A percentile compares a stretch with the other conserved stretches of the same genome.
Evolutionary conservation across 2,113 vertebrate genomes (phyloP).

Genomic region (Rhadina sibilatrix): DNA sequence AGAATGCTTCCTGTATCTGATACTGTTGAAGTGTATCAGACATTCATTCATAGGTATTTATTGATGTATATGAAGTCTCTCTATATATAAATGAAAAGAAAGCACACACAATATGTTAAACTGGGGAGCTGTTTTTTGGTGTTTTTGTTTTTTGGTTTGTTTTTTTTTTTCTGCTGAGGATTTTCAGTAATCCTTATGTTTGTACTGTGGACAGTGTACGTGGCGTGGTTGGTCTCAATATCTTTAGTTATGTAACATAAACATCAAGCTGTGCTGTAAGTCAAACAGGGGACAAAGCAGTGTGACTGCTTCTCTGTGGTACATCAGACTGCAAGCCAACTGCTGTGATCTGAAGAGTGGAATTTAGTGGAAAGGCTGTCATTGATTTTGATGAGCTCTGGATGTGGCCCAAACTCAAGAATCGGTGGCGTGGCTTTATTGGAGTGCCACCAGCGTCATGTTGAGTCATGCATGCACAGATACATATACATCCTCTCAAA

Average conservation of each 20-base stretch:
- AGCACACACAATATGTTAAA: neutral
- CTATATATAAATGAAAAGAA: neutral
- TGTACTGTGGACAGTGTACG: neutral
- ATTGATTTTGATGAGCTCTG: slow-evolving; percentile 22
- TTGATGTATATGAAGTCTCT: neutral
- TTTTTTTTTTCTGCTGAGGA: neutral
- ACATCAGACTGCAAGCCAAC: neutral
- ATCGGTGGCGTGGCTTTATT: neutral
- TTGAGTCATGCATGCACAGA: neutral
- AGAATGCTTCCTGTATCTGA: neutral
- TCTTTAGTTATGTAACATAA: slow-evolving; percentile 41
- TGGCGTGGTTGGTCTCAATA: slow-evolving; percentile 1
- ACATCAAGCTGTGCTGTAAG: neutral
- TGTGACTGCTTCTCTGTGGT: neutral
- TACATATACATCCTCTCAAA: neutral
- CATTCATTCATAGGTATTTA: neutral
- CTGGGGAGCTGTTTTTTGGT: neutral
- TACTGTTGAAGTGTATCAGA: neutral
- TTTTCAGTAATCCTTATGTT: slow-evolving; percentile 53
- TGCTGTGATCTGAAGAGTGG: neutral
- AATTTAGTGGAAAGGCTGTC: neutral
- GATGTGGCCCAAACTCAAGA: neutral
- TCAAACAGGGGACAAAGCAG: neutral
- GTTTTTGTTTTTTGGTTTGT: no score
- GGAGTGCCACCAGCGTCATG: slow-evolving; percentile 24